Evolutionary conservation across 30 jellyfish, hydroid and myxozoan genomes (phyloP).

Genomic region (Turritopsis rubra): DNA sequence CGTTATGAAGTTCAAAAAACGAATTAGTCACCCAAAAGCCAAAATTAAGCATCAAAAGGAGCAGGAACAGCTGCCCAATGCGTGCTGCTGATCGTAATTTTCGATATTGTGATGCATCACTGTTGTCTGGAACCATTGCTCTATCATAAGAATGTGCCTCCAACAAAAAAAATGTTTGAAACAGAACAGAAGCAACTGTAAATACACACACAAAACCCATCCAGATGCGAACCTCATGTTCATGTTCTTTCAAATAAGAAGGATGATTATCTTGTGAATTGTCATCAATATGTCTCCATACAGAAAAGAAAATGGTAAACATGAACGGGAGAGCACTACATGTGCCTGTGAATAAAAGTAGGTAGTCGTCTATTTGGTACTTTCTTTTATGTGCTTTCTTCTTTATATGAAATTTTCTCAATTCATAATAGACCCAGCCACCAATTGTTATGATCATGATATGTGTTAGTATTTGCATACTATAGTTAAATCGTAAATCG

Average conservation of each 20-base stretch:
- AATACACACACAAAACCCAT: conserved; percentile 2
- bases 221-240: background rate
- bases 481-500: conserved; percentile 9
- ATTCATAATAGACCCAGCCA: background rate
- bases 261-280: background rate
- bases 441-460: background rate
- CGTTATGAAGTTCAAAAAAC: conserved; percentile 15
- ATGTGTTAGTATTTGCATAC: conserved; percentile 17
- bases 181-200: conserved; percentile 17
- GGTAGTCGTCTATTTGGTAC: conserved; percentile 28
- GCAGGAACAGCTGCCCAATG: conserved; percentile 28
- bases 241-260: background rate
- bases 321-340: conserved; percentile 24
- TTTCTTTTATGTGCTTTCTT: background rate
- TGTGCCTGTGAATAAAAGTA: conserved; percentile 20
- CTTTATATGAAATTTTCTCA: conserved; percentile 16
- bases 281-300: background rate
- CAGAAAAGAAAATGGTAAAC: conserved; percentile 27
- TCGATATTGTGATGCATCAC: no score
- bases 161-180: conserved; percentile 19
- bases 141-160: conserved; percentile 24
- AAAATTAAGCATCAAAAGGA: conserved; percentile 11
- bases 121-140: background rate
- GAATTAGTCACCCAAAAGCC: conserved; percentile 27
- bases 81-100: conserved; percentile 33